Conservation (phyloP, 2,888 invertebrate genomes). For the Junonia oenone region DNA sequence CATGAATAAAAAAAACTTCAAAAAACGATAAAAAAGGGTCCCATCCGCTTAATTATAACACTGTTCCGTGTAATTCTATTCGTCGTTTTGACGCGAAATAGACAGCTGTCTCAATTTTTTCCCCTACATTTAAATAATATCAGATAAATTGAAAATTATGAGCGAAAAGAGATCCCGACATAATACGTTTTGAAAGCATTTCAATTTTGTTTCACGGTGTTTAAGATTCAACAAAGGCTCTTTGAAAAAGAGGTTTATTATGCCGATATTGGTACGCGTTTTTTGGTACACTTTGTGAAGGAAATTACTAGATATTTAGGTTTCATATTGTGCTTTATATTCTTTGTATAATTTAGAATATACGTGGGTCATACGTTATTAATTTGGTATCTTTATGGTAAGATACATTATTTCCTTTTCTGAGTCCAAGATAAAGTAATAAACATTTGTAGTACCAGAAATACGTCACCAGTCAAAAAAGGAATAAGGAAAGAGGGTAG, state of each 20-base stretch:
- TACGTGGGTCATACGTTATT: too few relatives aligned
- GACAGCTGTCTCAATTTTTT: background rate
- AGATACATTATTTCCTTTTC: too few relatives aligned
- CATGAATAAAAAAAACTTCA: background rate
- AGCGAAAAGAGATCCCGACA: background rate
- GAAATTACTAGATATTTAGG: too few relatives aligned
- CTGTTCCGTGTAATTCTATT: background rate
- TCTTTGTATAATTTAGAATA: too few relatives aligned
- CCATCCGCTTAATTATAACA: slow-evolving; percentile 1
- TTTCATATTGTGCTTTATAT: too few relatives aligned
- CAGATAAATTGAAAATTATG: background rate
- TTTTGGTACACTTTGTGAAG: background rate
- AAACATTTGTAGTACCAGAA: too few relatives aligned
- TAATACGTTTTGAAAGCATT: background rate
- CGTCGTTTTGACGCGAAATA: background rate
- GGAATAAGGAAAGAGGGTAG: too few relatives aligned
- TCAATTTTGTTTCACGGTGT: background rate
- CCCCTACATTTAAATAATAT: background rate
- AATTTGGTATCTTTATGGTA: too few relatives aligned
- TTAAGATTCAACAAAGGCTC: background rate
- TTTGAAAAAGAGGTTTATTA: background rate
- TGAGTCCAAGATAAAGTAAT: too few relatives aligned
- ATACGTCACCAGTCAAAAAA: too few relatives aligned
- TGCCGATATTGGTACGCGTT: background rate
- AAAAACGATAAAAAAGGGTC: background rate